Base-by-base conservation (phyloP, 2,888 invertebrate species). In the Tipula lateralis region DNA sequence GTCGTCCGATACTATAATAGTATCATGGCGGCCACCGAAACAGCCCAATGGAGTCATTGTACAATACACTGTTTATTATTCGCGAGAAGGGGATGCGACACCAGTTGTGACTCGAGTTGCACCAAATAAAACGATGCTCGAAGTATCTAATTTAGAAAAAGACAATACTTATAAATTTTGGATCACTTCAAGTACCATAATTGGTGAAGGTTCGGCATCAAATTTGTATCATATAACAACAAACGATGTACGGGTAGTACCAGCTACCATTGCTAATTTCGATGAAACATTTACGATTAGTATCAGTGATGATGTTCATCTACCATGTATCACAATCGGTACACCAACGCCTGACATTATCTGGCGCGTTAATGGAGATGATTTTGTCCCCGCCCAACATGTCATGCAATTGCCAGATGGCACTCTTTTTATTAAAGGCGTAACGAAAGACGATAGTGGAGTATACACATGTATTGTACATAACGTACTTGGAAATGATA, bases 401-500 rank as follows among this genome's bases (percentile, higher is more conserved):
- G 93, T 96, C 86, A 93, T 96, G 19, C 94, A 97, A 87, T 91
- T 97, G 87, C 96, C 96, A 16, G 97, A 98, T 90, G 98, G 98
- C 29, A 96, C 97, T 0, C 91, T 98, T n/a, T 93, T 96, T 87
- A 96, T 98, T 85, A 95, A 96, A 85, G 95, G 96, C 86, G 96
- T 97, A 0, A 95, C 95, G 83, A 93, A 97, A 34, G 94, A 95
- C 86, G 98, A 98, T 91, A 96, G 97, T 84, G 98, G 97, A 84
- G 97, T 98, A 90, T 98, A 98, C 89, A 95, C 97, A 0, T 98
- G 98, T 90, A 94, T 95, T 87, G 97, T 97, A 19, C 96, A 97
- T 89, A 98, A 98, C 90, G 94, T 95, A 29, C 96, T 96, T 89
- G 98, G 98, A 84, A 95, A 96, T 87, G 98, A 98, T 88, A 96